These are phyloP conservation scores for Mormoops blainvillei DNA, from an alignment of 2,113 vertebrate species.

Conservation along the genomic window DNA sequence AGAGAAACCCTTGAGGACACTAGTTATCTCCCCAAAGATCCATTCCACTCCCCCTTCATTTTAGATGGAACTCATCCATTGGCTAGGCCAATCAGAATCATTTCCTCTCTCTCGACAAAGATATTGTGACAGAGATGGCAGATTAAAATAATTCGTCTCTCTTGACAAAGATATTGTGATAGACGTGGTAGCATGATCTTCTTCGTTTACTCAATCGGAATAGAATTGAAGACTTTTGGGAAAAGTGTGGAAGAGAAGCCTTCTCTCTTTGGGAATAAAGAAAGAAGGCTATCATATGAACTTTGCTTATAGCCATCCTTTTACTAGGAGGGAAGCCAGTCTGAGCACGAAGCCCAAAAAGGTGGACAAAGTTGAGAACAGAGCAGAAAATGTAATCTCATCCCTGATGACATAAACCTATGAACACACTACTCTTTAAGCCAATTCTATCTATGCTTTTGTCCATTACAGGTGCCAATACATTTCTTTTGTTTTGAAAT, in stretches of 20 bases:
- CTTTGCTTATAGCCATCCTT: neutral
- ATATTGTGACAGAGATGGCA: neutral
- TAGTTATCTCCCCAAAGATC: neutral
- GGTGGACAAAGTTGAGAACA: neutral
- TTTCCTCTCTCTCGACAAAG: neutral
- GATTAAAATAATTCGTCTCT: neutral
- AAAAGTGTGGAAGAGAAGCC: neutral
- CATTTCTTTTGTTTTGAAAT: neutral
- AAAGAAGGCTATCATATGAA: neutral
- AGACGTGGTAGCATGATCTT: neutral
- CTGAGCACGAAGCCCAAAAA: neutral
- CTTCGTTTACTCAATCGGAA: neutral
- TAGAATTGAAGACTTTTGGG: neutral
- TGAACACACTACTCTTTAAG: constrained; percentile 3
- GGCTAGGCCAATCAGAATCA: neutral
- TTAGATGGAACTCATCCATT: neutral
- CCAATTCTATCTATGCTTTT: neutral
- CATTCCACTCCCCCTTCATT: neutral
- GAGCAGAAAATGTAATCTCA: neutral
- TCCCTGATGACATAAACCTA: neutral
- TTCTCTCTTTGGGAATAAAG: neutral
- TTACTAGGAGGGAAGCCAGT: neutral
- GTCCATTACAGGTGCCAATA: neutral
- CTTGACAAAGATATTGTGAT: neutral
- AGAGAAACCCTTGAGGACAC: neutral